Base-by-base conservation (phyloP, 1,140 invertebrate genomes). In the Pissodes strobi region DNA sequence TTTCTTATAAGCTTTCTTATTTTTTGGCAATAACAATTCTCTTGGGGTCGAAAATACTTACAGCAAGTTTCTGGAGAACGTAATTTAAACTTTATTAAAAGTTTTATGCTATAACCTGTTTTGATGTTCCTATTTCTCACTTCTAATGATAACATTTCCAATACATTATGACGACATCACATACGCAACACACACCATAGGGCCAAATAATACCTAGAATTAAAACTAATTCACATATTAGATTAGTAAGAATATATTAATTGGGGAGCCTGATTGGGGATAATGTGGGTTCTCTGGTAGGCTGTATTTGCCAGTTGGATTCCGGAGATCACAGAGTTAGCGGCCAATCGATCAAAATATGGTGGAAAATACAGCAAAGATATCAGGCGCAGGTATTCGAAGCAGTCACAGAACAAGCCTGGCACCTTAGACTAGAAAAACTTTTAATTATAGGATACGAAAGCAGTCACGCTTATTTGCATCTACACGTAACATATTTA, bases 271-370 rank as follows among this genome's bases (percentile, higher is more conserved):
- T 78, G 69, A 75, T 74, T 71, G 73, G 74, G 73, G 74, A 64
- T 64, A 64, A 64, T 83, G 79, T 83, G 81, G 79, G 81, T 81
- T 80, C 80, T 83, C 63, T 86, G 85, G 79, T 92, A 94, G 92
- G 92, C 92, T 86, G 92, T 97, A 87, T 97, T 98, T 90, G 94
- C 95, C 85, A 97, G 93, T 88, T 97, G 93, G 92, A 95, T 98
- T 84, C 95, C 95, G 81, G 95, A 98, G 89, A 97, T 98, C 86
- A 95, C 93, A 82, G 94, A 97, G 86, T 91, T 98, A 84, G 91
- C 95, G 83, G 94, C 94, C 82, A 93, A 94, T 85, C 89, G 94
- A 82, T 90, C 93, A 87, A 97, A 96, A 88, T 97, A 97, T 88
- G 94, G 94, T 86, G 95, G 95, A 84, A 90, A 92, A 82, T 96